Evolutionary conservation across 2,113 vertebrate genomes (phyloP).

Genomic region (Oceanites oceanicus): DNA sequence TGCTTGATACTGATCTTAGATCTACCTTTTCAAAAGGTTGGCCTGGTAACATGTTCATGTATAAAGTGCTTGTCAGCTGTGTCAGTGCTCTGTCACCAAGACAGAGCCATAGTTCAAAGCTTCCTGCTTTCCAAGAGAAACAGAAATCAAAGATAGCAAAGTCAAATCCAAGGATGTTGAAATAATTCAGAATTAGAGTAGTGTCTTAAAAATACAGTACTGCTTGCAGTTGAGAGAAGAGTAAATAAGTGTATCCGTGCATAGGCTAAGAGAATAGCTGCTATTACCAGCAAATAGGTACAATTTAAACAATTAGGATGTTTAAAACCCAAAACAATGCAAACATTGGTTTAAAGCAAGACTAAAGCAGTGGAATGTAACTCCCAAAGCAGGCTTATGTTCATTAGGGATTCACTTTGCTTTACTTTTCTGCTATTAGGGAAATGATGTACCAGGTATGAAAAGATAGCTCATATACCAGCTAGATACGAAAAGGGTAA

Average conservation of each 20-base stretch:
- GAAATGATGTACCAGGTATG: neutral
- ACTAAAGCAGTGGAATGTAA: neutral
- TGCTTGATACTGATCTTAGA: neutral
- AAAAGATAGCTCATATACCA: neutral
- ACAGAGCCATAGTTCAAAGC: neutral
- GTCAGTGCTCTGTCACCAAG: neutral
- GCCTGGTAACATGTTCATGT: neutral
- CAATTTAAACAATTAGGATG: too few species aligned
- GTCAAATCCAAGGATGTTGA: neutral
- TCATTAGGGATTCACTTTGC: neutral
- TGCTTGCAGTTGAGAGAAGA: slow-evolving; percentile 3
- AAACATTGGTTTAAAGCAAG: slow-evolving; percentile 51
- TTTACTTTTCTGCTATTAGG: slow-evolving; percentile 5
- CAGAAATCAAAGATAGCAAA: neutral
- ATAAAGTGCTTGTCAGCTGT: neutral
- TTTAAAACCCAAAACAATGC: slow-evolving; percentile 18
- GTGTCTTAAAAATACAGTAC: neutral
- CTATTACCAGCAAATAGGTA: slow-evolving; percentile 13
- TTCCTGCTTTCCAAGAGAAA: neutral
- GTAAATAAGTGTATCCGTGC: slow-evolving; percentile 7
- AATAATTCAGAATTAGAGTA: neutral
- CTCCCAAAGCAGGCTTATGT: neutral
- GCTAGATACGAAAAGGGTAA: neutral
- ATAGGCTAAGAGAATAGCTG: neutral
- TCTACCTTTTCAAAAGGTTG: neutral